A percentile compares a stretch with the other conserved stretches of the same genome.
Conservation (phyloP, 2,888 invertebrate genomes). For the Eupeodes latifasciatus region DNA sequence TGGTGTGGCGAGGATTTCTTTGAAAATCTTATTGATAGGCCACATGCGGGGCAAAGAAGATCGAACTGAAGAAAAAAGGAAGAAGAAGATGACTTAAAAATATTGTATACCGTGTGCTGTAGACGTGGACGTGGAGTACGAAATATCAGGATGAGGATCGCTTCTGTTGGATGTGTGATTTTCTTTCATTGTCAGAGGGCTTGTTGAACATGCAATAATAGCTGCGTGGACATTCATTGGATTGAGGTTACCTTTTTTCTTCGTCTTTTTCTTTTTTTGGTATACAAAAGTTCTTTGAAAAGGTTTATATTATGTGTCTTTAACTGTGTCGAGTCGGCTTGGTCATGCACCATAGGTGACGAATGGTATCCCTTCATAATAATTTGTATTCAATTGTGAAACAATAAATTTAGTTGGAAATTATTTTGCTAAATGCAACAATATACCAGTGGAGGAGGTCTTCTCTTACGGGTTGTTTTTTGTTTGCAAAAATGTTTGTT, state of each 20-base stretch:
- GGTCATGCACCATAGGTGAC: constrained; percentile 57
- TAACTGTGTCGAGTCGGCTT: constrained; percentile 44
- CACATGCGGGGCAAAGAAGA: constrained; percentile 60
- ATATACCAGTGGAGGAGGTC: neutral
- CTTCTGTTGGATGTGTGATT: constrained; percentile 75
- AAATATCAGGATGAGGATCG: constrained; percentile 63
- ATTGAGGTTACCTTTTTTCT: constrained; percentile 43
- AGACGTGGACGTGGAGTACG: neutral
- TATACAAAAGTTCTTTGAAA: neutral
- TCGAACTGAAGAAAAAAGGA: neutral
- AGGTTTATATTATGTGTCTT: constrained; percentile 1
- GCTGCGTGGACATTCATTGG: constrained; percentile 62
- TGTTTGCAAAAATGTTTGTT: neutral
- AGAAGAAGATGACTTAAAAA: neutral
- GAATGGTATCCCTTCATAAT: constrained; percentile 50
- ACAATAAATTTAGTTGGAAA: constrained; percentile 55
- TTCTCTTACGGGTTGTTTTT: neutral
- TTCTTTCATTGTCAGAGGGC: constrained; percentile 68
- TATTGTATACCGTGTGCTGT: neutral
- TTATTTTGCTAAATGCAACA: constrained; percentile 3
- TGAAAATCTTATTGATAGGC: constrained; percentile 46
- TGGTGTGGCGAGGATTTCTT: constrained; percentile 51
- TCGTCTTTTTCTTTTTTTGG: neutral
- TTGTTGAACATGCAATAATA: constrained; percentile 71
- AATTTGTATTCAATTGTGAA: constrained; percentile 58